phyloP scores from a whole-genome alignment of 2,113 vertebrate genomes.

The Theristicus caerulescens region DNA sequence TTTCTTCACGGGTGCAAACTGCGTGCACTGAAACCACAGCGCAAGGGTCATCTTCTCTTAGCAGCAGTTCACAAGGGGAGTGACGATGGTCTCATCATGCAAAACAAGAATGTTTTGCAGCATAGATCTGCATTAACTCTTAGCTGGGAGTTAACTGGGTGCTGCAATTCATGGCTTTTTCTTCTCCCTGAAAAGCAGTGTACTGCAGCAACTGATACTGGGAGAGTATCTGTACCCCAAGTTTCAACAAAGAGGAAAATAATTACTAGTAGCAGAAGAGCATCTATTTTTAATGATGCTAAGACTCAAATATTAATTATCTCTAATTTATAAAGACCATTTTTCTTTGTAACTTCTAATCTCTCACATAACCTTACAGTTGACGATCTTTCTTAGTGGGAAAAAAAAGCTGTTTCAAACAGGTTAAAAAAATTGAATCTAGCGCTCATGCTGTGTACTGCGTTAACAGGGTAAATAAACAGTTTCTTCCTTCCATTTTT shows the following conservation, averaged over 20 bases:
- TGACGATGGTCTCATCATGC: neutral
- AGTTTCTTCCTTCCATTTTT: neutral
- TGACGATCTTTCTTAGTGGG: neutral
- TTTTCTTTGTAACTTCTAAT: conserved; percentile 2
- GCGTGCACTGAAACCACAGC: neutral
- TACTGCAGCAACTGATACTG: neutral
- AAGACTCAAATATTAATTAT: neutral
- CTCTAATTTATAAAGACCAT: neutral
- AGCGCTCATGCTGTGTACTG: neutral
- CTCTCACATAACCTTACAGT: neutral
- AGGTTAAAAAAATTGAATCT: neutral
- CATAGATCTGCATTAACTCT: neutral
- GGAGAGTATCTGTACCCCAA: neutral
- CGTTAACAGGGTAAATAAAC: neutral
- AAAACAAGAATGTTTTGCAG: neutral
- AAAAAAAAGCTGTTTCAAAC: neutral
- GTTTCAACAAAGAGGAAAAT: neutral
- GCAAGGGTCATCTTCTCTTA: neutral
- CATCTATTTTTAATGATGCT: neutral
- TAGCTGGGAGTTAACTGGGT: neutral
- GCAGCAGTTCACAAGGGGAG: neutral
- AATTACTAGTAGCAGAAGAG: neutral
- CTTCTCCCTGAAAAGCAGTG: neutral
- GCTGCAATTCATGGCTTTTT: neutral
- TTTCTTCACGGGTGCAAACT: neutral